Percentiles rank a stretch among this genome's conserved stretches.
These are phyloP conservation scores for Gasteruption jaculator DNA, from an alignment of 2,888 invertebrate species.

Conservation along the genomic window DNA sequence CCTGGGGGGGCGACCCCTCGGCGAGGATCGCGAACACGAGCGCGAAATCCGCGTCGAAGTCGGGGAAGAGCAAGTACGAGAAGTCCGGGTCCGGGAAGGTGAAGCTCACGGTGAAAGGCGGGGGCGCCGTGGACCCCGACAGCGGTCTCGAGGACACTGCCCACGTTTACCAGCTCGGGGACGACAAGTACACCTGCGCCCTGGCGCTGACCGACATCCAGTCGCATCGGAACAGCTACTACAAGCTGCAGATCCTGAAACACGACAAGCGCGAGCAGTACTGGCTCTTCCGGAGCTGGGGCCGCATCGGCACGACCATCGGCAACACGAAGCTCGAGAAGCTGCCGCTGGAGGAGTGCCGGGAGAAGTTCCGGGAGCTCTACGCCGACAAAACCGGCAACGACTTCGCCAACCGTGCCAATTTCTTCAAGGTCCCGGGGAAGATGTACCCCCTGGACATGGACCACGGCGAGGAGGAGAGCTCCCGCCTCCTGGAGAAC, in stretches of 20 bases:
- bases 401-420: constrained; percentile 62
- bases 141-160: constrained; percentile 73
- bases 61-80: constrained; percentile 60
- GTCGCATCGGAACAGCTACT: constrained; percentile 85
- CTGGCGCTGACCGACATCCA: constrained; percentile 84
- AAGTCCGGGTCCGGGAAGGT: constrained; percentile 59
- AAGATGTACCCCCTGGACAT: constrained; percentile 83
- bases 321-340: constrained; percentile 68
- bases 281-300: constrained; percentile 91
- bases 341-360: constrained; percentile 57
- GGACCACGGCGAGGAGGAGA: constrained; percentile 69
- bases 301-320: constrained; percentile 91
- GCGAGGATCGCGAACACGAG: constrained; percentile 56
- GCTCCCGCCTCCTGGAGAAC: constrained; percentile 49
- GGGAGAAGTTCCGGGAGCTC: constrained; percentile 58
- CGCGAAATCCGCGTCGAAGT: constrained; percentile 56
- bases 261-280: constrained; percentile 63
- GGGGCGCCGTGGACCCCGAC: constrained; percentile 90
- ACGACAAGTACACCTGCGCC: constrained; percentile 71
- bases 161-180: constrained; percentile 67
- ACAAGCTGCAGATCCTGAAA: constrained; percentile 88
- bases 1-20: constrained; percentile 75
- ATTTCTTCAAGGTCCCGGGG: constrained; percentile 70
- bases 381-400: constrained; percentile 83
- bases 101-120: constrained; percentile 71